phyloP scores from a whole-genome alignment of 2,113 vertebrate species.

The Psettodes erumei region DNA sequence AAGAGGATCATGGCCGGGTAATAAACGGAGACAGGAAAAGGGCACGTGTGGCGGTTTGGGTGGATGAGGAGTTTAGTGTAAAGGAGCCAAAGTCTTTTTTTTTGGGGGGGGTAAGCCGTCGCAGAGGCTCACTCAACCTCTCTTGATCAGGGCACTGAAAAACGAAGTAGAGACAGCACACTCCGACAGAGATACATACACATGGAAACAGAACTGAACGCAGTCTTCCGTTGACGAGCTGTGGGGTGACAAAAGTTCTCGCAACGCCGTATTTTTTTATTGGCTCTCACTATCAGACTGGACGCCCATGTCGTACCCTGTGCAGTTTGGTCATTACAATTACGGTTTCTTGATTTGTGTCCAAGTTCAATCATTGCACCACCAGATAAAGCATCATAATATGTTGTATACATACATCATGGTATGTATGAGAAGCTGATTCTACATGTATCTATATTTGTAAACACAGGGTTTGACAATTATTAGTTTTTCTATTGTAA shows the following conservation, averaged over 20 bases:
- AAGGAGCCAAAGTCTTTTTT: slow-evolving; percentile 55
- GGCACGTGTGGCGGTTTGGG: slow-evolving; percentile 83
- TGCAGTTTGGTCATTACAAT: slow-evolving; percentile 80
- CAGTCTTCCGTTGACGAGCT: slow-evolving; percentile 9
- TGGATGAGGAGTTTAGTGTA: slow-evolving; percentile 66
- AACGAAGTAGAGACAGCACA: slow-evolving; percentile 32
- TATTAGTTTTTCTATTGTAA: background rate
- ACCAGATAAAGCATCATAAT: slow-evolving; percentile 59
- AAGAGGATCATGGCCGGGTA: slow-evolving; percentile 79
- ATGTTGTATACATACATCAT: slow-evolving; percentile 29
- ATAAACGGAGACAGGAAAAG: slow-evolving; percentile 80
- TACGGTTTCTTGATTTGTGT: slow-evolving; percentile 80
- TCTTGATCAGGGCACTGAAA: slow-evolving; percentile 61
- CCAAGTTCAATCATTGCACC: slow-evolving; percentile 66
- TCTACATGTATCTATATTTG: no score
- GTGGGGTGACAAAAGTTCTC: slow-evolving; percentile 52
- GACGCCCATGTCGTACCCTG: slow-evolving; percentile 71
- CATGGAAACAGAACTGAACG: slow-evolving; percentile 3
- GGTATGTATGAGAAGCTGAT: background rate
- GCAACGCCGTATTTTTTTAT: slow-evolving; percentile 68
- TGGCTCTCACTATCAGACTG: slow-evolving; percentile 77
- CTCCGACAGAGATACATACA: background rate
- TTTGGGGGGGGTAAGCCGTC: slow-evolving; percentile 65
- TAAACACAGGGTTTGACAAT: slow-evolving; percentile 6
- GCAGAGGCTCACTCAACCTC: slow-evolving; percentile 57